These are phyloP conservation scores for Polypedilum pembai DNA, from an alignment of 1,140 invertebrate species.

Conservation along the genomic window DNA sequence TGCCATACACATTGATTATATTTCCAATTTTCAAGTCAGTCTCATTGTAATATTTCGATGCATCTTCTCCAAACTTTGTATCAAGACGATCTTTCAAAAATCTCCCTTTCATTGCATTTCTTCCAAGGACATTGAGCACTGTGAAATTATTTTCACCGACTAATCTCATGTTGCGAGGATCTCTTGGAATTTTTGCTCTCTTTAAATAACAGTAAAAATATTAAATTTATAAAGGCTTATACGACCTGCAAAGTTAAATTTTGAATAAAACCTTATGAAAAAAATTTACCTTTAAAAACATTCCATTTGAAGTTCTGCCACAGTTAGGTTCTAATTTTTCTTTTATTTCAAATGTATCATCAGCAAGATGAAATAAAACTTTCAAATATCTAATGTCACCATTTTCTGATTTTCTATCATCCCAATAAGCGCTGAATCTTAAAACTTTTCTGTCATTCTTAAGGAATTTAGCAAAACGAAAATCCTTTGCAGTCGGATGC, in stretches of 20 bases:
- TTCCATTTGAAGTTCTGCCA: constrained; percentile 58
- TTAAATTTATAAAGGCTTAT: too few relatives aligned
- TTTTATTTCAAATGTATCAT: constrained; percentile 84
- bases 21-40: constrained; percentile 70
- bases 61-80: constrained; percentile 42
- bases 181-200: constrained; percentile 70
- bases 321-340: constrained; percentile 62
- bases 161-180: constrained; percentile 45
- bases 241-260: too few relatives aligned
- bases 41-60: constrained; percentile 53
- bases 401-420: constrained; percentile 62
- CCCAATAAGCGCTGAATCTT: constrained; percentile 84
- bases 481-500: constrained; percentile 37
- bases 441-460: constrained; percentile 68
- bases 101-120: constrained; percentile 49
- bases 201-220: too few relatives aligned
- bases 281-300: too few relatives aligned
- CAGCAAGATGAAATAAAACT: constrained; percentile 74
- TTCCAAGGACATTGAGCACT: constrained; percentile 63
- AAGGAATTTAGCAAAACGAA: constrained; percentile 61
- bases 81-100: constrained; percentile 54
- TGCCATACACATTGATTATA: constrained; percentile 68
- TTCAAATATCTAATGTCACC: constrained; percentile 67
- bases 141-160: constrained; percentile 56
- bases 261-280: too few relatives aligned